Percentiles rank a stretch among this genome's conserved stretches.
Evolutionary conservation across 2,888 invertebrate genomes (phyloP).

Genomic region (Lepidochitona cinerea): DNA sequence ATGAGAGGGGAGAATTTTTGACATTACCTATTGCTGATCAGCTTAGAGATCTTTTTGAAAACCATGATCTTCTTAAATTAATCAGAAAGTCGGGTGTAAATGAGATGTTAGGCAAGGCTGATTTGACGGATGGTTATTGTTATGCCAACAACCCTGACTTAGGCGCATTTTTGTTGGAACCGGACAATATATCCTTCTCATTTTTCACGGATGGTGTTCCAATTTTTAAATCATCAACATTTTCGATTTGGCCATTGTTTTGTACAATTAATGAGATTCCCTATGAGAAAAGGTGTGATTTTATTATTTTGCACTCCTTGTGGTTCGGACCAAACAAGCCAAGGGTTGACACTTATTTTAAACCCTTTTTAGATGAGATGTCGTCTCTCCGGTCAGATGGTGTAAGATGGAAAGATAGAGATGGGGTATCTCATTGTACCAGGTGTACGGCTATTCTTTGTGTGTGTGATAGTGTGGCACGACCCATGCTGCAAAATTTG

Average conservation of each 20-base stretch:
- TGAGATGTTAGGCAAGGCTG: no score
- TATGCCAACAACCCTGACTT: no score
- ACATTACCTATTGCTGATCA: no score
- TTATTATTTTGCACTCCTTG: not conserved
- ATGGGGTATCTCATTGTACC: not conserved
- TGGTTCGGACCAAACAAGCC: slow-evolving; percentile 3
- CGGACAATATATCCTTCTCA: no score
- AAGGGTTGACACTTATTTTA: not conserved
- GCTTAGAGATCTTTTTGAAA: no score
- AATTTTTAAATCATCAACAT: not conserved
- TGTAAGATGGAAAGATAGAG: not conserved
- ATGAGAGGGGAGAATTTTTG: no score
- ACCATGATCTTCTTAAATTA: no score
- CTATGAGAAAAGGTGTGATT: not conserved
- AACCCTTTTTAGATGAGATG: not conserved
- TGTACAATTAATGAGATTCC: not conserved
- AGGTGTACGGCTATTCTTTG: not conserved
- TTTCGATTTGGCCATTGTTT: not conserved
- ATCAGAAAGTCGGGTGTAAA: no score
- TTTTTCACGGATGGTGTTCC: slow-evolving; percentile 2
- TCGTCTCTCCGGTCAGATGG: not conserved
- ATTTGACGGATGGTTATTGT: no score
- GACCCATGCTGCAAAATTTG: not conserved
- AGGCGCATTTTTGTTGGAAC: no score
- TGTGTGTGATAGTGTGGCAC: not conserved